These are phyloP conservation scores for Spatula versicolor DNA, from an alignment of 2,797 vertebrate genomes.

Conservation along the genomic window DNA sequence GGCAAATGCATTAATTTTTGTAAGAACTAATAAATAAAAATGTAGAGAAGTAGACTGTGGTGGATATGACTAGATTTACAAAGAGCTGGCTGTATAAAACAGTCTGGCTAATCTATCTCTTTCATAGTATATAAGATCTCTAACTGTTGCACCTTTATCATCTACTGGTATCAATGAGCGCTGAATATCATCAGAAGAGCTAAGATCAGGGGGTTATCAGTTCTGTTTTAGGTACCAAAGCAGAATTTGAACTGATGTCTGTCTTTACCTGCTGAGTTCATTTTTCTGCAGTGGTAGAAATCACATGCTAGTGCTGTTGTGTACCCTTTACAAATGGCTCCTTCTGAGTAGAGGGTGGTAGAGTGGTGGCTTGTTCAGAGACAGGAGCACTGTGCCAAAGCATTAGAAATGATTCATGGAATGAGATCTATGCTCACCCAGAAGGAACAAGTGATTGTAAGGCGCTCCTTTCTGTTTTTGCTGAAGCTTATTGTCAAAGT, in stretches of 20 bases:
- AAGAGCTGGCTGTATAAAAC: not conserved
- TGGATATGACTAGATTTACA: not conserved
- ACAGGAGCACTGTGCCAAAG: not conserved
- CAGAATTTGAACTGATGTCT: not conserved
- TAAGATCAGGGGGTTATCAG: not conserved
- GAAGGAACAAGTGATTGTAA: not conserved
- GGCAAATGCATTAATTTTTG: not conserved
- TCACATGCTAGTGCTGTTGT: not conserved
- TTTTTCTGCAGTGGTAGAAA: not conserved
- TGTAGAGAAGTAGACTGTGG: not conserved
- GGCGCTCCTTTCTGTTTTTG: not conserved
- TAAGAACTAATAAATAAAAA: not conserved
- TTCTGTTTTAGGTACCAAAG: not conserved
- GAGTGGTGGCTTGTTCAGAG: not conserved
- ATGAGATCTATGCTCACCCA: not conserved
- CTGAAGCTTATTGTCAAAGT: not conserved
- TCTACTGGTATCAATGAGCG: not conserved
- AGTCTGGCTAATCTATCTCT: not conserved
- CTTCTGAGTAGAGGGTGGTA: not conserved
- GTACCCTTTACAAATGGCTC: not conserved
- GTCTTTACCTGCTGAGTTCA: not conserved
- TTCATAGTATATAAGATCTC: not conserved
- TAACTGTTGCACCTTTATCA: not conserved
- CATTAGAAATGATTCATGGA: not conserved
- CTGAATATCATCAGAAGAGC: not conserved